Evolutionary conservation across 2,888 invertebrate genomes (phyloP), one percentile per base, ranked within the genome.

Genomic region (Spodoptera exigua): DNA sequence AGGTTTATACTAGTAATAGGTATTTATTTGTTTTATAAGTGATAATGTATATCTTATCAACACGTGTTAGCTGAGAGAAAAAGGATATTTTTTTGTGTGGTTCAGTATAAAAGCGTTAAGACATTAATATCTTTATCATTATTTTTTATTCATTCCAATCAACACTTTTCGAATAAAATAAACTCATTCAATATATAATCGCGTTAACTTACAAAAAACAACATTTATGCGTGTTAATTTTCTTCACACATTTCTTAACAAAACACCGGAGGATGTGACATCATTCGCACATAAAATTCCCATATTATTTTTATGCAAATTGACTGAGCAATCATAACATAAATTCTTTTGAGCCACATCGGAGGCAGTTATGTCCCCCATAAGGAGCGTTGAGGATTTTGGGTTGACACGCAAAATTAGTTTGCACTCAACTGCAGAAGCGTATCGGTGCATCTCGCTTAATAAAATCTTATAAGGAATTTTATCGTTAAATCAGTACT

Each of bases 281-380:
- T 86, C 87, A 88, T 86, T 83, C 67, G 79, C 83, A 80, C 83
- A 89, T 90, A 90, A 90, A 91, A 85, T 87, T 82, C 83, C 71
- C 79, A 84, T 85, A 86, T 86, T 89, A 90, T 88, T 89, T 84
- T 85, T 82, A 91, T 90, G 89, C 86, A 90, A 91, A 92, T 91
- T 87, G 87, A 78, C 77, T 85, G 87, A 88, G 85, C 87, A 89
- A 89, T 88, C 88, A 89, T 89, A 90, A 87, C 87, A 88, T 87
- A 86, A 88, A 83, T 86, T 84, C 71, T 87, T 89, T 85, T 73
- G 69, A 79, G 76, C 53, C 79, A 74, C 74, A 81, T 79, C 80
- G 76, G 80, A 79, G 74, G 78, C 78, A 76, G 81, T 85, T 81
- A 85, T 80, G 76, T 76, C 77, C 61, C 13, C 46, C 49, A 58